Percentiles rank a stretch among this genome's conserved stretches.
These are phyloP conservation scores for Rotaria magnacalcarata DNA, from an alignment of 2,888 invertebrate species.

Conservation along the genomic window DNA sequence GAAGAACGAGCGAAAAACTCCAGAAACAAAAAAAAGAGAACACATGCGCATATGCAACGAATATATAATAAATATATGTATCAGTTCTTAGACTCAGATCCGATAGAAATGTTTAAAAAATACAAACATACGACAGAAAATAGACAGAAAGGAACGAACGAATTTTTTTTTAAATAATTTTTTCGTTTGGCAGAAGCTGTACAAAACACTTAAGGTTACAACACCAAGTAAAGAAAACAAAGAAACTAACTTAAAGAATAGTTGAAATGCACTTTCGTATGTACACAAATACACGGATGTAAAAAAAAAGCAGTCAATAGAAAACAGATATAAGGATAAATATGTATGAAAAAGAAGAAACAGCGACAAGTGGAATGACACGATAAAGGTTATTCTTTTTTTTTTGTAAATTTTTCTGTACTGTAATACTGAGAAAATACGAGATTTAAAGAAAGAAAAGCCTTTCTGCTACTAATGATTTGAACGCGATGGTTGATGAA, in stretches of 20 bases:
- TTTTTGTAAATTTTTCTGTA: background rate
- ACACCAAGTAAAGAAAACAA: background rate
- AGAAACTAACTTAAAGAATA: background rate
- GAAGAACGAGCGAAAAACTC: background rate
- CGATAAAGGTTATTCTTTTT: background rate
- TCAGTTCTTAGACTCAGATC: conserved; percentile 1
- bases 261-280: background rate
- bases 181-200: background rate
- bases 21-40: background rate
- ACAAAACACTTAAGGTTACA: background rate
- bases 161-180: background rate
- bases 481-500: conserved; percentile 1
- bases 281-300: background rate
- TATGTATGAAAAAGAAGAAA: background rate
- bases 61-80: background rate
- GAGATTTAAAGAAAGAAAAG: background rate
- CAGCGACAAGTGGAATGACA: background rate
- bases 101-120: conserved; percentile 10
- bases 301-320: background rate
- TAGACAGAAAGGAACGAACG: background rate
- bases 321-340: background rate
- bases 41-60: background rate
- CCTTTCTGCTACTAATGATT: background rate
- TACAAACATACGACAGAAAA: conserved; percentile 11
- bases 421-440: background rate